Evolutionary conservation across 2,113 vertebrate species (phyloP), one percentile per base, ranked within the genome.

Genomic region (Manacus vitellinus): DNA sequence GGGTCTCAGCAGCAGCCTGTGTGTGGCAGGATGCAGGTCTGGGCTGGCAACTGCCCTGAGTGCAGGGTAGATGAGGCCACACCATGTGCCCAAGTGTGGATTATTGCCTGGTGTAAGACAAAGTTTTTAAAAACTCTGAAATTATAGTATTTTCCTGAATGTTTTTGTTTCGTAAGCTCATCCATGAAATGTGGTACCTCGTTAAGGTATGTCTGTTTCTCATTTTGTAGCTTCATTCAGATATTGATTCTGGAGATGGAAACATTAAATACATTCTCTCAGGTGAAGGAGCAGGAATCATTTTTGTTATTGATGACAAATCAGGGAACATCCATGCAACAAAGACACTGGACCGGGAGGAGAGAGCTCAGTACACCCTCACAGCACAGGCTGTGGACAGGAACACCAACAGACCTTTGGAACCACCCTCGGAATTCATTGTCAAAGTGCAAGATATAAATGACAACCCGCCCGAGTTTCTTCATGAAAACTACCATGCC

Each of bases 381-480:
- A 99, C 99, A 2, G 99, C 99, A 47, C 99, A 99, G 96, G 99
- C 99, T 3, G 99, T 99, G 81, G 99, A 98, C 93, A 98, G 99
- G 56, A 98, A 99, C 96, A 99, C 99, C 3, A 99, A 99, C 72
- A 98, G 99, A 62, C 99, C 99, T 2, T 95, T 99, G 95, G 99
- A 99, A 94, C 99, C 99, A 4, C 99, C 99, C 0, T 99, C 99
- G 0, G 99, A 99, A 96, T 99, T 99, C 97, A 99, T 99, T 25
- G 99, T 99, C 83, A 99, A 99, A 97, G 99, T 99, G 92, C 99
- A 99, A 96, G 99, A 99, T 97, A 99, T 99, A 96, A 99, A 99
- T 46, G 99, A 99, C 97, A 99, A 99, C 96, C 99, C 99, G 0
- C 99, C 99, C 0, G 99, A 99, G 97, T 99, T 99, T 88, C 98